phyloP scores from a whole-genome alignment of 2,113 vertebrate species.

The Antechinus stuartii region DNA sequence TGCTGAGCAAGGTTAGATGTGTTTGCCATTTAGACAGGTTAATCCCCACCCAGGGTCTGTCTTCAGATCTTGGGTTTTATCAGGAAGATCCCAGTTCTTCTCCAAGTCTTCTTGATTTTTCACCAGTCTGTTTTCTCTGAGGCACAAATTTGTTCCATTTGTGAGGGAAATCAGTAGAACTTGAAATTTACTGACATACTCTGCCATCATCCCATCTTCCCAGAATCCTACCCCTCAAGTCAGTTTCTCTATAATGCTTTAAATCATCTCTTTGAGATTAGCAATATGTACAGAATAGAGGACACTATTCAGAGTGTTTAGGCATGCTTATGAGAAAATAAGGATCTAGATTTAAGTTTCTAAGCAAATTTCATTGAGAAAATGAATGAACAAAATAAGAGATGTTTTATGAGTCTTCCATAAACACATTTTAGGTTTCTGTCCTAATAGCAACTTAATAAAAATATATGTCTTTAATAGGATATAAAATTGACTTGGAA shows the following conservation, averaged over 20 bases:
- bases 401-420: not conserved
- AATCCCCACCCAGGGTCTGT: no score
- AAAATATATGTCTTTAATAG: not conserved
- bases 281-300: slow-evolving; percentile 14
- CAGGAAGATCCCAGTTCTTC: no score
- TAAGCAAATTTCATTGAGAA: slow-evolving; percentile 4
- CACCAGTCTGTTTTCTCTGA: no score
- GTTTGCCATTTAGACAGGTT: no score
- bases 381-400: not conserved
- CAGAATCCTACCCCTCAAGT: not conserved
- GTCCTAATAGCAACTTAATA: not conserved
- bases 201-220: no score
- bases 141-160: no score
- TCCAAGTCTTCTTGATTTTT: no score
- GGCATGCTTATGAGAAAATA: not conserved
- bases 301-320: slow-evolving; percentile 20
- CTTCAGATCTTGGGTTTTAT: no score
- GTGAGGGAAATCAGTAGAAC: no score
- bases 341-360: not conserved
- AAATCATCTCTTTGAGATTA: slow-evolving; percentile 25
- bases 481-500: not conserved
- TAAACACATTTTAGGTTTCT: not conserved
- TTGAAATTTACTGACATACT: no score
- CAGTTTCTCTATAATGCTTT: slow-evolving; percentile 22
- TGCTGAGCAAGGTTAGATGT: no score